Evolutionary conservation across 2,888 invertebrate species (phyloP), one percentile per base, ranked within the genome.

Genomic region (Belgica antarctica): DNA sequence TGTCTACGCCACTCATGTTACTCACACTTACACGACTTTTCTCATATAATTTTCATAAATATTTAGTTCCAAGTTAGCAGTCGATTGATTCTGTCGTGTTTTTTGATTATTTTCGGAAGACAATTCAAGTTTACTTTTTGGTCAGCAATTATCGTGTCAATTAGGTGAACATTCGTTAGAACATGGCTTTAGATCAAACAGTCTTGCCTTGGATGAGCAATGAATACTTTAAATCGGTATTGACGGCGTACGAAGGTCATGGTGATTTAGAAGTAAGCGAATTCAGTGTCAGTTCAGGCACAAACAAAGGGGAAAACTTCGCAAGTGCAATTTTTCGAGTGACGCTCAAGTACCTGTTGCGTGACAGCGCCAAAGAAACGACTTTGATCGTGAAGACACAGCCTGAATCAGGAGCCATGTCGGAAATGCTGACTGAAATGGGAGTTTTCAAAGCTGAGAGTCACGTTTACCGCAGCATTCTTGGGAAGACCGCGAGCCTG

Each of bases 261-360:
- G 57, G 72, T 2, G 59, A 73, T 3, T 71, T 68, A 4, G 47
- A 75, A 10, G 71, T 72, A 27, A 71, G 63, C 15, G 74, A 74
- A 65, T 71, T 74, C 25, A 74, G 72, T 41, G 70, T 72, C 3
- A 71, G 72, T 41, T 74, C 75, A 28, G 77, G 76, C 0, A 76
- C 75, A 0, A 73, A 70, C 1, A 76, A 76, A 71, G 76, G 77
- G 22, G 77, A 77, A 72, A 75, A 77, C 71, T 77, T 74, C 71
- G 75, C 74, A 1, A 76, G 77, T 71, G 72, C 72, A 2, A 72
- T 77, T 71, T 73, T 74, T 72, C 72, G 76, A 17, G 69, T 76
- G 24, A 73, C 63, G 8, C 72, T 75, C 0, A 70, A 74, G 15
- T 76, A 74, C 62, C 70, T 28, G 12, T 28, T 57, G 34, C 46